Evolutionary conservation across 2,797 vertebrate species (phyloP).

Genomic region (Buphagus erythrorhynchus): DNA sequence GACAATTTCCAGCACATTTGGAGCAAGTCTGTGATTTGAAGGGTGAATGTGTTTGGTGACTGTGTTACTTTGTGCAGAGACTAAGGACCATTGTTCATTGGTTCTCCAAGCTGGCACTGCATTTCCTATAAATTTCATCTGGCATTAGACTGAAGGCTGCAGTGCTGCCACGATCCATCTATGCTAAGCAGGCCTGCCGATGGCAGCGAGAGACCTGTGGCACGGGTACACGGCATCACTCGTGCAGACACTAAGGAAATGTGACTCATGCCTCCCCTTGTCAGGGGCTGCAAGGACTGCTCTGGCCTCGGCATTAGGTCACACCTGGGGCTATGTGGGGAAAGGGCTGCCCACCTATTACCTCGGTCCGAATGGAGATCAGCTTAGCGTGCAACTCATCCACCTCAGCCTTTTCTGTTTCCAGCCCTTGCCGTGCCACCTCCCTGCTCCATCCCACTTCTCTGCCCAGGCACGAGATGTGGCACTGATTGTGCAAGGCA

Average conservation of each 20-base stretch:
- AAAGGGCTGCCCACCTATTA: background rate
- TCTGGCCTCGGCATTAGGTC: background rate
- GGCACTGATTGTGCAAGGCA: background rate
- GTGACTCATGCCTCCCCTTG: background rate
- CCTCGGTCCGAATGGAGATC: background rate
- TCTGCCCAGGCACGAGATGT: accelerated
- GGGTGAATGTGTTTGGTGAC: background rate
- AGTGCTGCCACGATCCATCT: background rate
- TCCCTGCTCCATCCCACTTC: background rate
- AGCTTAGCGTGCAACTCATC: background rate
- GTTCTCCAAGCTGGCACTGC: background rate
- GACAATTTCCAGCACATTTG: background rate
- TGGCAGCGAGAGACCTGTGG: background rate
- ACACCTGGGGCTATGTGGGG: background rate
- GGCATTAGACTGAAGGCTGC: background rate
- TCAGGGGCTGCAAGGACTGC: background rate
- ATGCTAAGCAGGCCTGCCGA: background rate
- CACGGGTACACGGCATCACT: accelerated
- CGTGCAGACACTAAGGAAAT: background rate
- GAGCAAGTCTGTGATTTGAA: background rate
- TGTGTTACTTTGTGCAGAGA: background rate
- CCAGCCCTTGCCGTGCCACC: accelerated
- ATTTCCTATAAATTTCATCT: background rate
- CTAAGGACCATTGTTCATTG: background rate
- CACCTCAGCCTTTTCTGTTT: background rate